A percentile compares a stretch with the other conserved stretches of the same genome.
Evolutionary conservation across 2,888 invertebrate genomes (phyloP).

Genomic region (Patella pellucida): DNA sequence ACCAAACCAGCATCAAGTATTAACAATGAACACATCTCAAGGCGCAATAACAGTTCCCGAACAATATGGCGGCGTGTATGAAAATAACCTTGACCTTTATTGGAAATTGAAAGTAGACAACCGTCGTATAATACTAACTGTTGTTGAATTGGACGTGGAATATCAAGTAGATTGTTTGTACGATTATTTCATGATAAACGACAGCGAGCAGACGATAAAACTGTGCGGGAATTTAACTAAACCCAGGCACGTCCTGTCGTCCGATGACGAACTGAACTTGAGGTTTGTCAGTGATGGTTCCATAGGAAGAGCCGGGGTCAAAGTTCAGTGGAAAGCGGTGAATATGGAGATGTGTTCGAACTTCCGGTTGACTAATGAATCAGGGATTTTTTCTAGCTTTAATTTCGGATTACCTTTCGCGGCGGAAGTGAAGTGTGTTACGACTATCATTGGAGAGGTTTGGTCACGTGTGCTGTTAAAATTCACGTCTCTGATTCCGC

Average conservation of each 20-base stretch:
- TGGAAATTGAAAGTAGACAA: constrained; percentile 29
- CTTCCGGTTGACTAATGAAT: not conserved
- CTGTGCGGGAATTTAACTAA: constrained; percentile 31
- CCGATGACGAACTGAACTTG: constrained; percentile 25
- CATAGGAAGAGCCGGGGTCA: constrained; percentile 35
- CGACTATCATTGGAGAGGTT: constrained; percentile 78
- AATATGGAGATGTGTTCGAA: constrained; percentile 26
- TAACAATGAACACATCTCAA: too few species aligned
- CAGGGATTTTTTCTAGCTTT: constrained; percentile 79
- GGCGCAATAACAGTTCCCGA: too few species aligned
- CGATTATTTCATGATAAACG: constrained; percentile 37
- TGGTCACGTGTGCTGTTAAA: constrained; percentile 75
- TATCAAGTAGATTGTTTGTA: constrained; percentile 44
- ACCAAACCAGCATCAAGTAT: too few species aligned
- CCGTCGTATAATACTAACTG: constrained; percentile 32
- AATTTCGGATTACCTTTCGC: constrained; percentile 81
- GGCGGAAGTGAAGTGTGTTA: constrained; percentile 81
- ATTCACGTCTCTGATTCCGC: too few species aligned
- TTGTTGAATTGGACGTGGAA: constrained; percentile 38
- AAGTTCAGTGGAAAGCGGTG: constrained; percentile 33
- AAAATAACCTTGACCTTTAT: constrained; percentile 22
- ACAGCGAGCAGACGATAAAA: constrained; percentile 16
- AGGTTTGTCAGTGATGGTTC: constrained; percentile 40
- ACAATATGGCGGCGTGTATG: not conserved
- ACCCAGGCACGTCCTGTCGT: constrained; percentile 27